Evolutionary conservation across 1,140 invertebrate species (phyloP).

Genomic region (Eumaeus atala): DNA sequence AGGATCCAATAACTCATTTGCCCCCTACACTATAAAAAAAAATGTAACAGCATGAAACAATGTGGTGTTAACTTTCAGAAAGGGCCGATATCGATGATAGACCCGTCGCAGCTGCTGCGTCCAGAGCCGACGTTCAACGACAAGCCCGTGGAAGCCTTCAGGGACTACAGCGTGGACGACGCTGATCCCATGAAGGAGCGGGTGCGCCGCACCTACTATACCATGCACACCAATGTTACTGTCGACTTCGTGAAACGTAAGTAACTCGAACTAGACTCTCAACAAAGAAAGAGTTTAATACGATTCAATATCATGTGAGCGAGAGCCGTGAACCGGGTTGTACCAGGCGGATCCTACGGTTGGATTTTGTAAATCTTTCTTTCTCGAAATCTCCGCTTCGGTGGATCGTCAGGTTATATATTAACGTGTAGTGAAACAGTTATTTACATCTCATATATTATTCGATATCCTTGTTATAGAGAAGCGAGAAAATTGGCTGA

Average conservation of each 20-base stretch:
- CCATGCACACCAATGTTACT: slow-evolving; percentile 92
- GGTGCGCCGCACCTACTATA: slow-evolving; percentile 85
- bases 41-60: background rate
- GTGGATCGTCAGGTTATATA: too few relatives aligned
- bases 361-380: too few relatives aligned
- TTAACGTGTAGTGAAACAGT: too few relatives aligned
- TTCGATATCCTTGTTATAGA: slow-evolving; percentile 23
- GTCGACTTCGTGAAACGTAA: slow-evolving; percentile 87
- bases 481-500: slow-evolving; percentile 81
- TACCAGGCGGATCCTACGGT: too few relatives aligned
- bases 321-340: too few relatives aligned
- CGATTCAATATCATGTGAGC: too few relatives aligned
- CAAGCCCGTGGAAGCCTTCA: slow-evolving; percentile 81
- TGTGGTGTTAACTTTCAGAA: slow-evolving; percentile 21
- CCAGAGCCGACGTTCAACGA: slow-evolving; percentile 80
- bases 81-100: slow-evolving; percentile 43
- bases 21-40: background rate
- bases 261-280: slow-evolving; percentile 32
- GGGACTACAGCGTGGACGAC: slow-evolving; percentile 83
- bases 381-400: too few relatives aligned
- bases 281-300: too few relatives aligned
- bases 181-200: slow-evolving; percentile 86
- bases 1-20: too few relatives aligned
- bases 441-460: too few relatives aligned
- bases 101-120: slow-evolving; percentile 80